Evolutionary conservation across 2,113 vertebrate genomes (phyloP).

Genomic region (Sarotherodon lohbergeri): DNA sequence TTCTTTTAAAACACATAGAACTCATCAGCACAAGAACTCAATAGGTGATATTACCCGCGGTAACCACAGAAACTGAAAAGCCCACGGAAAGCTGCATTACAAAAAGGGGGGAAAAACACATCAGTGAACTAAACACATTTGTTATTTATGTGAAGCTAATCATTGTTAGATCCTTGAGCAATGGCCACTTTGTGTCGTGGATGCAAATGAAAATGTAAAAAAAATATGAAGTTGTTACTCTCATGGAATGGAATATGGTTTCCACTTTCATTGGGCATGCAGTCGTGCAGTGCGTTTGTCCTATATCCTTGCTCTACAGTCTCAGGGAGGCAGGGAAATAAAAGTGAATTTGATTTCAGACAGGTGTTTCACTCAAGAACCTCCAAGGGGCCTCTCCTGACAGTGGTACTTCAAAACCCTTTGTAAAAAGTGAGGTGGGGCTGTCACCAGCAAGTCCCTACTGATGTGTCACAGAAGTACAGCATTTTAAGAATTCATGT

Average conservation of each 20-base stretch:
- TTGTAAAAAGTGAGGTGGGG: constrained; percentile 35
- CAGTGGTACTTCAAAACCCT: constrained; percentile 44
- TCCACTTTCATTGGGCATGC: neutral
- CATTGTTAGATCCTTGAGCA: neutral
- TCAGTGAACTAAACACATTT: neutral
- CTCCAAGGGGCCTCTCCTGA: constrained; percentile 40
- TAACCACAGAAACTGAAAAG: neutral
- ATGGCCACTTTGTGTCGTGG: neutral
- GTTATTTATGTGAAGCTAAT: neutral
- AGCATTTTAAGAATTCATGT: constrained; percentile 35
- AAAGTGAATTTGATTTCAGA: constrained; percentile 51
- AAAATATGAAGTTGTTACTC: neutral
- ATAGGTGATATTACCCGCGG: neutral
- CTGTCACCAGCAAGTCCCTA: constrained; percentile 45
- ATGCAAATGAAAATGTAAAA: neutral
- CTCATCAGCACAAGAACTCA: neutral
- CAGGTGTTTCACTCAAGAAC: constrained; percentile 44
- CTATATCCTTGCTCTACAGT: neutral
- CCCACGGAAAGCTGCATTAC: neutral
- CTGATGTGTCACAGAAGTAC: constrained; percentile 32
- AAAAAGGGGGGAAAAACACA: neutral
- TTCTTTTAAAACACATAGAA: neutral
- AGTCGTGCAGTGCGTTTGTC: neutral
- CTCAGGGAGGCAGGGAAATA: constrained; percentile 19
- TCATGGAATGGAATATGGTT: neutral